Evolutionary conservation across 2,113 vertebrate species (phyloP).

Genomic region (Podarcis cretensis): DNA sequence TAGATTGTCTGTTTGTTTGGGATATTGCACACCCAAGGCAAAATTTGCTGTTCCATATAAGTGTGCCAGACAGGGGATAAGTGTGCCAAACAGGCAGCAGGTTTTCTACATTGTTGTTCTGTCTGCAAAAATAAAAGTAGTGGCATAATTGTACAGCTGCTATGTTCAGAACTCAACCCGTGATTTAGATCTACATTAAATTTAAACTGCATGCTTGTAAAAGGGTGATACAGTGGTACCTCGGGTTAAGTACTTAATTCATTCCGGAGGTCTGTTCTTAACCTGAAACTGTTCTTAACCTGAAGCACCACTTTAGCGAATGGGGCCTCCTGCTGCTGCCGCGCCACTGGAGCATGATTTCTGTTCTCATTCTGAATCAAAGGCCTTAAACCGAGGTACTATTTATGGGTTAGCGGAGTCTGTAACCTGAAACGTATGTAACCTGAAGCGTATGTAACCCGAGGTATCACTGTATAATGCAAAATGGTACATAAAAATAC

Average conservation of each 20-base stretch:
- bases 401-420: no score
- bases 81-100: background rate
- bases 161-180: background rate
- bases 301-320: no score
- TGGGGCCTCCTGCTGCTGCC: no score
- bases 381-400: no score
- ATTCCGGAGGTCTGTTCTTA: no score
- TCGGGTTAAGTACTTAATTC: no score
- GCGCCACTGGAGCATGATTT: no score
- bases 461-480: background rate
- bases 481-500: background rate
- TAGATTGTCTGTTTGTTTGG: background rate
- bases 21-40: background rate
- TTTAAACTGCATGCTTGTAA: background rate
- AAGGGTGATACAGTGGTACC: background rate
- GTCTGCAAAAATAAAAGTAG: background rate
- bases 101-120: background rate
- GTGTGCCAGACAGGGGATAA: background rate
- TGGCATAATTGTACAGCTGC: background rate
- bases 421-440: no score
- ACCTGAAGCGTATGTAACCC: no score
- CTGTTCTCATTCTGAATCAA: no score
- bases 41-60: background rate
- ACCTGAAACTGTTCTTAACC: no score
- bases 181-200: background rate